phyloP scores from a whole-genome alignment of 2,888 invertebrate genomes.

The Eudemis profundana region DNA sequence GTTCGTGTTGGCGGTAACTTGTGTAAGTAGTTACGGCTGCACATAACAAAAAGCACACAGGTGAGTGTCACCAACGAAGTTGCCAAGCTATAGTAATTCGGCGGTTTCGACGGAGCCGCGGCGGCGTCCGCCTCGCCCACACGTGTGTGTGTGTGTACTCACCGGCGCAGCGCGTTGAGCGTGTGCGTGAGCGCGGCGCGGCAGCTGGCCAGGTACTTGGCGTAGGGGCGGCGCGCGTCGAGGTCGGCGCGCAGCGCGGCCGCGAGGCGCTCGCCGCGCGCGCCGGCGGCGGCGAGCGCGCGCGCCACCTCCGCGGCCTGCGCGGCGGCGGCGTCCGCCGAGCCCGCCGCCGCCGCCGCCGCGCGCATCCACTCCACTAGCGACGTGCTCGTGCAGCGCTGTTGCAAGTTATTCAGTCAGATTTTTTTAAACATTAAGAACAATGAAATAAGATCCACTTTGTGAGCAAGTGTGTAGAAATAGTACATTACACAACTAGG shows the following conservation, averaged over 20 bases:
- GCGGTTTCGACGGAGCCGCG: too few relatives aligned
- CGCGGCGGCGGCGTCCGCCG: constrained; percentile 61
- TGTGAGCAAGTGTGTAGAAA: too few relatives aligned
- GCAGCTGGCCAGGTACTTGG: constrained; percentile 73
- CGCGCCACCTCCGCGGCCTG: constrained; percentile 54
- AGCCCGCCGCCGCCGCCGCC: constrained; percentile 58
- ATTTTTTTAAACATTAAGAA: too few relatives aligned
- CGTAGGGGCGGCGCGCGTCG: constrained; percentile 75
- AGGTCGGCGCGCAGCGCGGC: constrained; percentile 74
- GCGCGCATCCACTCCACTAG: constrained; percentile 74
- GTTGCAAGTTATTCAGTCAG: not conserved
- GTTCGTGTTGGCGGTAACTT: too few relatives aligned
- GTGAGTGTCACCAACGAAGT: too few relatives aligned
- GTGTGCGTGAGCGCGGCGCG: constrained; percentile 67
- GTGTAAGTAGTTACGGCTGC: too few relatives aligned
- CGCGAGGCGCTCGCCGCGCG: constrained; percentile 63
- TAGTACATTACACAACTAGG: too few relatives aligned
- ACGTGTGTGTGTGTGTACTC: too few relatives aligned
- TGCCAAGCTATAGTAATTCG: too few relatives aligned
- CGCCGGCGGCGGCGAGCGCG: constrained; percentile 48
- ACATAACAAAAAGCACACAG: too few relatives aligned
- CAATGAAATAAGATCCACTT: too few relatives aligned
- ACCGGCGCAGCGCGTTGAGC: constrained; percentile 63
- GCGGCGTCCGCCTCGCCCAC: too few relatives aligned
- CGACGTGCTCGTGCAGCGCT: constrained; percentile 73